Percentiles rank a stretch among this genome's conserved stretches.
Evolutionary conservation across 2,797 vertebrate species (phyloP).

Genomic region (Anomalospiza imberbis): DNA sequence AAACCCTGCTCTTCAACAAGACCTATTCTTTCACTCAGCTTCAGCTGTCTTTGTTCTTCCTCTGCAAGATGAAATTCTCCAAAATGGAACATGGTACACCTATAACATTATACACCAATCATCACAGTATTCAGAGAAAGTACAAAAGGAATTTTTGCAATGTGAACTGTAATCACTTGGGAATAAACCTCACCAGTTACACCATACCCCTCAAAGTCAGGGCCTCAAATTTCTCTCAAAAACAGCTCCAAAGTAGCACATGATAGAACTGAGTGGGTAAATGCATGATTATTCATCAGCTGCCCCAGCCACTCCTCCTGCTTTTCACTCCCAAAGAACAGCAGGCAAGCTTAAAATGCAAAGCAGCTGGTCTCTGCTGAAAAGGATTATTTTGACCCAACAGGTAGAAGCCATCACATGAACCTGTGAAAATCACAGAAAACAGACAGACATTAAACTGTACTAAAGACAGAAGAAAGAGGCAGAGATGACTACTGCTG

Average conservation of each 20-base stretch:
- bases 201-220: background rate
- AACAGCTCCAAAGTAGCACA: background rate
- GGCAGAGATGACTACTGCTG: background rate
- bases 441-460: background rate
- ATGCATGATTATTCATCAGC: background rate
- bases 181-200: background rate
- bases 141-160: background rate
- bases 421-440: background rate
- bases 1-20: background rate
- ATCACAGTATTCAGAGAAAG: background rate
- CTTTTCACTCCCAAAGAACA: background rate
- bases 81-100: background rate
- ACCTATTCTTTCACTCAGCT: background rate
- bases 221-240: background rate
- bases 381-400: background rate
- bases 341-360: background rate
- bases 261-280: background rate
- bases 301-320: background rate
- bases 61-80: background rate
- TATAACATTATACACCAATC: background rate
- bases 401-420: background rate
- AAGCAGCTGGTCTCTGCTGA: background rate
- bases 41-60: background rate
- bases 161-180: background rate
- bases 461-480: background rate